phyloP scores from a whole-genome alignment of 2,888 invertebrate genomes.

The Coelinius sp. region DNA sequence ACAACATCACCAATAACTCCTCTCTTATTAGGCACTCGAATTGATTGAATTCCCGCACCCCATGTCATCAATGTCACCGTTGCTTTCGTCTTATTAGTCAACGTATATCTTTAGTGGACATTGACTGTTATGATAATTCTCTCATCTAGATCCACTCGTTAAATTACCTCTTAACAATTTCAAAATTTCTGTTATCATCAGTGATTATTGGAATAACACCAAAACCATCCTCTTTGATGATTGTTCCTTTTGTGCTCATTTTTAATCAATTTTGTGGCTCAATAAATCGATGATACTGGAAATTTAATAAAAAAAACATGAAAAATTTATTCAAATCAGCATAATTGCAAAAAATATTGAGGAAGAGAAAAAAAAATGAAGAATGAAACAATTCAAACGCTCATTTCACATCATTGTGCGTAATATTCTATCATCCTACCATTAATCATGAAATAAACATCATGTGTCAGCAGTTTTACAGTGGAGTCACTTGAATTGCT shows the following conservation, averaged over 20 bases:
- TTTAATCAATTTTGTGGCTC: background rate
- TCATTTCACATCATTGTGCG: background rate
- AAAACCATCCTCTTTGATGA: conserved; percentile 58
- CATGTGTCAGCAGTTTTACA: background rate
- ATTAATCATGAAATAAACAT: background rate
- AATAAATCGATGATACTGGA: background rate
- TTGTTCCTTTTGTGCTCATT: conserved; percentile 49
- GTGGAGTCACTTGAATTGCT: background rate
- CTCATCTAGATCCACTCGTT: too few species aligned
- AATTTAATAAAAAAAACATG: background rate
- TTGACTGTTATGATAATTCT: conserved; percentile 37
- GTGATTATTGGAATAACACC: conserved; percentile 42
- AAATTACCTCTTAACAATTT: conserved; percentile 12
- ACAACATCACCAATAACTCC: conserved; percentile 72
- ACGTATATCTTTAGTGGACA: conserved; percentile 66
- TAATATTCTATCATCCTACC: background rate
- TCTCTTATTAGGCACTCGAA: conserved; percentile 72
- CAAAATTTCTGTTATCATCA: background rate
- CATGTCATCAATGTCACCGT: conserved; percentile 71
- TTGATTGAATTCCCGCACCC: conserved; percentile 74
- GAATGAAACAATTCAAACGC: background rate
- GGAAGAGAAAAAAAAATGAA: background rate
- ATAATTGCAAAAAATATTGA: background rate
- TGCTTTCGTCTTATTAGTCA: conserved; percentile 70
- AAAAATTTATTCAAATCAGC: too few species aligned